Evolutionary conservation across 2,113 vertebrate species (phyloP).

Genomic region (Gopherus evgoodei): DNA sequence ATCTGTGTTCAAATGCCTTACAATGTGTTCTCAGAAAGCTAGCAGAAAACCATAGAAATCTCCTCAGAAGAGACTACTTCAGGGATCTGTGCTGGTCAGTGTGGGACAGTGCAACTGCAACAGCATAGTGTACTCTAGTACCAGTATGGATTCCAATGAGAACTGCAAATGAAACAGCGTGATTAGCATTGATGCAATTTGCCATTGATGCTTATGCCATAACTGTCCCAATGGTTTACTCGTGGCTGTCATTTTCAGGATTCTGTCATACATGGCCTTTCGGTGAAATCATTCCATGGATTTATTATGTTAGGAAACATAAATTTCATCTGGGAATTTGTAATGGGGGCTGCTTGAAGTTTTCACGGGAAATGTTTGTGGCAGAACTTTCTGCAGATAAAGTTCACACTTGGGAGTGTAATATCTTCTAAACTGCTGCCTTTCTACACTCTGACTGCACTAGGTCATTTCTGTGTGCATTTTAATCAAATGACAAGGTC

Average conservation of each 20-base stretch:
- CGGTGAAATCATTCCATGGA: background rate
- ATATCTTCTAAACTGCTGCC: background rate
- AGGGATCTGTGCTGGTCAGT: background rate
- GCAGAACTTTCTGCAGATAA: background rate
- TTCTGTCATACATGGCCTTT: background rate
- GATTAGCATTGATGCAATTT: background rate
- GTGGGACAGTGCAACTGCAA: background rate
- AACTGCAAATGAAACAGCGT: accelerated
- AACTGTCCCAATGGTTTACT: accelerated
- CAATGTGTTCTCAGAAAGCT: accelerated
- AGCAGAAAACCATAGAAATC: background rate
- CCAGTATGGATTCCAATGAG: background rate
- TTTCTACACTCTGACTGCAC: background rate
- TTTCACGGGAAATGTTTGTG: constrained; percentile 17
- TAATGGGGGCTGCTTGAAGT: background rate
- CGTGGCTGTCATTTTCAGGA: accelerated
- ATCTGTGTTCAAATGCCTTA: too few species aligned
- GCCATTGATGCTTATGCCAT: accelerated
- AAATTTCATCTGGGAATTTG: constrained; percentile 30
- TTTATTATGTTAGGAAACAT: background rate
- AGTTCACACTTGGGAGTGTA: accelerated
- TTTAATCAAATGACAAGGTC: background rate
- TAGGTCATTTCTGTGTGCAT: background rate
- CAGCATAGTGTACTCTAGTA: background rate
- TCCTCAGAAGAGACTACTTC: background rate